Percentiles rank a stretch among this genome's conserved stretches.
Evolutionary conservation across 2,797 vertebrate genomes (phyloP).

Genomic region (Phalloptychus januarius): DNA sequence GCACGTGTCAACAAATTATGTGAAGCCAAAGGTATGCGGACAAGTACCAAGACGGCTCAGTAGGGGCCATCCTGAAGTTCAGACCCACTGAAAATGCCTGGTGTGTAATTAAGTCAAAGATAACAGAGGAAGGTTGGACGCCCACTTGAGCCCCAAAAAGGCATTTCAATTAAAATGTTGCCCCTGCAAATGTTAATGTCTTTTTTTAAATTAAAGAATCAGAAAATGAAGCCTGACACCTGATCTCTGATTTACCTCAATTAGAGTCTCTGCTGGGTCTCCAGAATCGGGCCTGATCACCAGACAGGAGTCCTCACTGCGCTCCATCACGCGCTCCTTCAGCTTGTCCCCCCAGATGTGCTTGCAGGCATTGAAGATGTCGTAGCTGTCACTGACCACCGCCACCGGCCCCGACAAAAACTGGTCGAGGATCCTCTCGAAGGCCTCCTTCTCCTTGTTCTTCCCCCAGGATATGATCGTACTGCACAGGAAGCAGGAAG

Average conservation of each 20-base stretch:
- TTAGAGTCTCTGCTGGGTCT: constrained; percentile 80
- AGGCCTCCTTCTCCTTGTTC: constrained; percentile 79
- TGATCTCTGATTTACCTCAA: constrained; percentile 68
- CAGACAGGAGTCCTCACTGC: constrained; percentile 77
- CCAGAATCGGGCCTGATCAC: constrained; percentile 83
- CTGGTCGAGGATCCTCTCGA: constrained; percentile 78
- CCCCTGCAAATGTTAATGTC: too few relatives aligned
- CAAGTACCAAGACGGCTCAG: neutral
- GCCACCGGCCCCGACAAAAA: constrained; percentile 78
- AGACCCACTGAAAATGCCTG: neutral
- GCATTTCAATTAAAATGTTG: neutral
- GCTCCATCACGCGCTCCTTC: constrained; percentile 82
- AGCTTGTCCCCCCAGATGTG: constrained; percentile 84
- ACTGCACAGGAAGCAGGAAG: constrained; percentile 42
- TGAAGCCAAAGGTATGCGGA: neutral
- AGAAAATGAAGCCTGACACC: neutral
- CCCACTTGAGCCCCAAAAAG: neutral
- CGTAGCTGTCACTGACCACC: constrained; percentile 85
- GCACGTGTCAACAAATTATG: neutral
- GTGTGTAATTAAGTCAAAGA: neutral
- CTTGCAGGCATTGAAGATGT: constrained; percentile 84
- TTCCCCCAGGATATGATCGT: constrained; percentile 85
- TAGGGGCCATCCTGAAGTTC: neutral
- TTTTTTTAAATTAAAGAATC: neutral
- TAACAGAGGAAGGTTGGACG: neutral